Conservation (phyloP, 2,888 invertebrate genomes). For the Drosophila nr. medialis region DNA sequence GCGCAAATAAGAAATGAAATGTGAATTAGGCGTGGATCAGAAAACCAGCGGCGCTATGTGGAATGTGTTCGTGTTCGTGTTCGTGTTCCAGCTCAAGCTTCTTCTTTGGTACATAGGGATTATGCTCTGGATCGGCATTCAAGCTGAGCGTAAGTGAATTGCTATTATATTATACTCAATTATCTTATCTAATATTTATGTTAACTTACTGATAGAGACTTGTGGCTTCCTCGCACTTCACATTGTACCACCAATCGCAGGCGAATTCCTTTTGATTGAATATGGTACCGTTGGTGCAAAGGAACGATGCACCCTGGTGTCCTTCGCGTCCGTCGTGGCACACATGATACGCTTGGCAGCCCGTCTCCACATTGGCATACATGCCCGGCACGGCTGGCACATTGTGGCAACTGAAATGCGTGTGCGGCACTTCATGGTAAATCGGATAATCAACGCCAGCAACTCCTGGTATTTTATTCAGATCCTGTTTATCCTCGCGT, state of each 20-base stretch:
- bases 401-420: constrained; percentile 91
- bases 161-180: neutral
- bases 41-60: constrained; percentile 72
- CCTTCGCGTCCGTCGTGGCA: constrained; percentile 95
- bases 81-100: constrained; percentile 84
- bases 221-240: constrained; percentile 91
- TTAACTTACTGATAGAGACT: constrained; percentile 89
- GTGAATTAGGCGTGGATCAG: constrained; percentile 78
- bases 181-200: neutral
- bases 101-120: constrained; percentile 91
- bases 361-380: constrained; percentile 95
- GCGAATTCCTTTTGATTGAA: constrained; percentile 94
- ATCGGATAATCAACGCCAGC: constrained; percentile 93
- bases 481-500: constrained; percentile 87
- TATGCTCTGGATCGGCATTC: constrained; percentile 92
- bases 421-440: constrained; percentile 91
- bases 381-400: constrained; percentile 94
- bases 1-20: neutral
- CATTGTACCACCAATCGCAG: constrained; percentile 97
- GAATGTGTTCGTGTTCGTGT: constrained; percentile 72
- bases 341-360: constrained; percentile 95
- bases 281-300: constrained; percentile 94
- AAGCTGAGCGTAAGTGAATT: constrained; percentile 85
- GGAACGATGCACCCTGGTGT: constrained; percentile 92
- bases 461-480: constrained; percentile 91